Percentiles rank a stretch among this genome's conserved stretches.
Conservation (phyloP, 2,797 vertebrate species). For the Poeciliopsis turneri region DNA sequence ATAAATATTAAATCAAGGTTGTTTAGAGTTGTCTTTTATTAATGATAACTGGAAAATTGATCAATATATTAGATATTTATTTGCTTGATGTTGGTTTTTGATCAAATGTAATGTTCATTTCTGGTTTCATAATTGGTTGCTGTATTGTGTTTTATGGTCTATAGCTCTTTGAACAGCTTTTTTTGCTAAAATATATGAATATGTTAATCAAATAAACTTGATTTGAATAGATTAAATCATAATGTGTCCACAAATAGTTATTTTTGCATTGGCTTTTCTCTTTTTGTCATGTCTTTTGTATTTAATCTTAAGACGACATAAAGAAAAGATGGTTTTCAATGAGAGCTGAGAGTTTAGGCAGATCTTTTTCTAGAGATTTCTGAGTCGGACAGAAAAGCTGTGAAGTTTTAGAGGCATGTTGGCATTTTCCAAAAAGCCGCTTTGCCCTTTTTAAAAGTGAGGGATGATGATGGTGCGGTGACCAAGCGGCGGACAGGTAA, state of each 20-base stretch:
- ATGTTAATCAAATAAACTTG: no score
- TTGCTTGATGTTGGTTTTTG: no score
- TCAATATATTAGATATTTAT: no score
- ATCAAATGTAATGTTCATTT: no score
- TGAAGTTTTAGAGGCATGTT: constrained; percentile 16
- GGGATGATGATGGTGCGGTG: constrained; percentile 48
- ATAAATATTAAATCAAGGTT: no score
- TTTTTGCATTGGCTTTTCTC: background rate
- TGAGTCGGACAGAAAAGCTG: background rate
- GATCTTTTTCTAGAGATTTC: background rate
- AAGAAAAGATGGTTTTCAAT: background rate
- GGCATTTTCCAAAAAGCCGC: constrained; percentile 36
- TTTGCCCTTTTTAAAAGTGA: constrained; percentile 49
- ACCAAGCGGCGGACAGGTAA: constrained; percentile 46
- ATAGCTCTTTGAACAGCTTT: no score
- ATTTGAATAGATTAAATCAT: background rate
- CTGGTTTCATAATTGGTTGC: no score
- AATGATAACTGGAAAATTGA: no score
- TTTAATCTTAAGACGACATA: background rate
- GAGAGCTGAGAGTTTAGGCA: background rate
- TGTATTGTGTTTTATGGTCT: no score
- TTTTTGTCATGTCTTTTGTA: background rate
- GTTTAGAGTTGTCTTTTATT: no score
- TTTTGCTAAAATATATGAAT: no score
- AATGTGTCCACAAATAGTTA: background rate